Conservation (phyloP, 2,888 invertebrate species). For the Rhopalosiphum nymphaeae region DNA sequence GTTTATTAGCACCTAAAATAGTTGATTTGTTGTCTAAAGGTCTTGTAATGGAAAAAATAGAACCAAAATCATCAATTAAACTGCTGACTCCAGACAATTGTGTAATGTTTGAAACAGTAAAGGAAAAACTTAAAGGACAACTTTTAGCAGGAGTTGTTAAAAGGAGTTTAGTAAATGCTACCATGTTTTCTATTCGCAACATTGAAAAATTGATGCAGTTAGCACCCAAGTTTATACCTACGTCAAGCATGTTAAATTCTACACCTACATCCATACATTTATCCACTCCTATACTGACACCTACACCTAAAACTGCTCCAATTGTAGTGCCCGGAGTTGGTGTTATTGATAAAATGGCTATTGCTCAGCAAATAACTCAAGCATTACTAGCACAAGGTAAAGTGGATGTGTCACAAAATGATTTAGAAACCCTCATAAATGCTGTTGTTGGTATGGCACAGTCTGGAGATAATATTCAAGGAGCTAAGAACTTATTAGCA, state of each 20-base stretch:
- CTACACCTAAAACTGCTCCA: conserved; percentile 34
- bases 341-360: conserved; percentile 81
- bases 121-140: conserved; percentile 87
- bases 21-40: conserved; percentile 83
- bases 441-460: conserved; percentile 82
- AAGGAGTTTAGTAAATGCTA: conserved; percentile 77
- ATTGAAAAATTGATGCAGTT: conserved; percentile 82
- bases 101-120: conserved; percentile 85
- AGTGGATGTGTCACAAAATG: conserved; percentile 83
- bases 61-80: conserved; percentile 81
- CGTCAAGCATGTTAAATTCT: conserved; percentile 36
- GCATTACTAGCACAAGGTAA: conserved; percentile 84
- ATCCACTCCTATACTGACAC: conserved; percentile 14
- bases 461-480: conserved; percentile 69
- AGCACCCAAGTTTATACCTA: conserved; percentile 71
- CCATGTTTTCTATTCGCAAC: conserved; percentile 81
- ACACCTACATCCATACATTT: conserved; percentile 37
- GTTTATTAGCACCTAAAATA: conserved; percentile 86
- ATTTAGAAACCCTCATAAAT: conserved; percentile 83
- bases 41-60: conserved; percentile 81
- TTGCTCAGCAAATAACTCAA: conserved; percentile 85
- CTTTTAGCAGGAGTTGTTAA: conserved; percentile 79
- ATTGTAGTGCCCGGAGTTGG: conserved; percentile 65
- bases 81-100: conserved; percentile 80
- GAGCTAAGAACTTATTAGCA: conserved; percentile 66